Evolutionary conservation across 2,888 invertebrate genomes (phyloP), one percentile per base, ranked within the genome.

Genomic region (Smittia aterrima): DNA sequence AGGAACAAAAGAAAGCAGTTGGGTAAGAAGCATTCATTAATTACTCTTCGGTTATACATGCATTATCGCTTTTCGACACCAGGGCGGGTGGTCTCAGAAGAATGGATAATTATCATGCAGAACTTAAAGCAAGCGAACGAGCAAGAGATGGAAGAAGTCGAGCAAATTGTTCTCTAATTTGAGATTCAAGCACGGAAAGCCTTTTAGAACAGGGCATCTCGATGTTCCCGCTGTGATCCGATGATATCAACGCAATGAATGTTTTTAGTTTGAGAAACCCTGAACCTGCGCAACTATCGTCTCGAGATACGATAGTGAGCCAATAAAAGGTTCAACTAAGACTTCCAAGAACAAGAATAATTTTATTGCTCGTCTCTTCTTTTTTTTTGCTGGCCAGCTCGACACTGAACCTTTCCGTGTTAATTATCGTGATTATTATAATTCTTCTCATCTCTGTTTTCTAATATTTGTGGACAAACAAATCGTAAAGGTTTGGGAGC

Each of bases 61-160:
- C n/a, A 71, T 71, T 71, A 54, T 38, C 27, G 25, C 66, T 74
- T 74, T 74, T 74, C 74, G 74, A 74, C 74, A 74, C 74, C 74
- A 74, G 40, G 47, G 47, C 74, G 74, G 74, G 74, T 66, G 74
- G 74, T 47, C 74, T 62, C 13, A 20, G 32, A 58, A 53, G 58
- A 41, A 54, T 58, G 58, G 47, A 47, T 47, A 47, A 47, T 47
- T 58, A 58, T 58, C 58, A 24, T 58, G 58, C 58, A 58, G 58
- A 58, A 20, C 24, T 18, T 47, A 13, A 47, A 11, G 32, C 32
- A 9, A 47, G 47, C n/a, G 47, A 11, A 47, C n/a, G 16, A n/a
- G 47, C n/a, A 32, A 32, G n/a, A 47, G 47, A 47, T 6, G 47
- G 47, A 64, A 25, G 22, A 64, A 64, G n/a, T 27, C 24, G 22